Percentiles rank a stretch among this genome's conserved stretches.
phyloP scores from a whole-genome alignment of 2,113 vertebrate species.

The Mirounga angustirostris region DNA sequence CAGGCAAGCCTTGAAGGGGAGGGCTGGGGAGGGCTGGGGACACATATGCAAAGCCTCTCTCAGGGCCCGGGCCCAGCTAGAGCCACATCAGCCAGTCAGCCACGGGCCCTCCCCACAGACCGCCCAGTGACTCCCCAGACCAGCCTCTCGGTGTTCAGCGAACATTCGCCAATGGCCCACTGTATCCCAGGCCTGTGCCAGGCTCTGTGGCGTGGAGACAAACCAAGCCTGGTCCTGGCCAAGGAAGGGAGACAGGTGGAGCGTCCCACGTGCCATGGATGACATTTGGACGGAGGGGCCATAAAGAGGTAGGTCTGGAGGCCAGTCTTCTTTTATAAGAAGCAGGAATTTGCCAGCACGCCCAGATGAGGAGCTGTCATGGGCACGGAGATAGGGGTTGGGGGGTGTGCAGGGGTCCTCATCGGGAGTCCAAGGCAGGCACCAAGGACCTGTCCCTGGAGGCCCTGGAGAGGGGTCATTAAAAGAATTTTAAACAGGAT shows the following conservation, averaged over 20 bases:
- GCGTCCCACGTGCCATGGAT: background rate
- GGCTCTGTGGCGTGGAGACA: background rate
- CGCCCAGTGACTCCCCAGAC: accelerated
- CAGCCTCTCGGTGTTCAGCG: background rate
- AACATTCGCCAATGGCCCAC: background rate
- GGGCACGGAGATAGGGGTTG: background rate
- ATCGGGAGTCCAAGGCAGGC: background rate
- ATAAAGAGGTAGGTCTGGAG: background rate
- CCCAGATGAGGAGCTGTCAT: background rate
- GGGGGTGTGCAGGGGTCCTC: background rate
- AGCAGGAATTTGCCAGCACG: background rate
- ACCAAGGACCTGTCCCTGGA: background rate
- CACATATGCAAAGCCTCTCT: background rate
- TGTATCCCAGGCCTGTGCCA: background rate
- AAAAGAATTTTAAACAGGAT: background rate
- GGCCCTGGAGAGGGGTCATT: too few relatives aligned
- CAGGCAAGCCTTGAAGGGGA: background rate
- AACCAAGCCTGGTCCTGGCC: background rate
- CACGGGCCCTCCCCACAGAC: too few relatives aligned
- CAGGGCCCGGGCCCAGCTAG: background rate
- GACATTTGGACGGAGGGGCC: background rate
- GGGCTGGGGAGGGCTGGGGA: background rate
- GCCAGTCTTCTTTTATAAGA: background rate
- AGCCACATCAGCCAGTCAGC: background rate
- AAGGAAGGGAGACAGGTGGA: background rate